Evolutionary conservation across 2,113 vertebrate species (phyloP).

Genomic region (Pipra filicauda): DNA sequence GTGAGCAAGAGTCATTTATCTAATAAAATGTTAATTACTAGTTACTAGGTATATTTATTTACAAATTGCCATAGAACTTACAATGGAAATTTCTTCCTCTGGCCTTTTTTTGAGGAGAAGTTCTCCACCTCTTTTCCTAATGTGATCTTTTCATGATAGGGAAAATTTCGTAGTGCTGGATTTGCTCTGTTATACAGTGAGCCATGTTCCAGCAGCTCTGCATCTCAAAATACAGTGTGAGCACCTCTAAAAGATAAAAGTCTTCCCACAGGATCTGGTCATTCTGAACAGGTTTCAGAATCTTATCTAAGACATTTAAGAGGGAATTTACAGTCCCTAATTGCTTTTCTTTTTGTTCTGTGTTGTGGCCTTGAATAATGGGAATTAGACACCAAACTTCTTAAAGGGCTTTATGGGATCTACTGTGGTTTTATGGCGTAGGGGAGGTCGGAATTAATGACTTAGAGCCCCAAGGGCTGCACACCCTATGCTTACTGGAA

Average conservation of each 20-base stretch:
- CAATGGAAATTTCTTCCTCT: constrained; percentile 42
- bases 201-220: background rate
- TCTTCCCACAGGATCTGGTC: background rate
- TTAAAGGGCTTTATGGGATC: background rate
- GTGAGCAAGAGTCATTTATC: constrained; percentile 67
- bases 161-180: background rate
- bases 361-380: background rate
- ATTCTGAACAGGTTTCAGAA: background rate
- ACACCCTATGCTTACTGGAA: background rate
- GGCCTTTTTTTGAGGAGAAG: background rate
- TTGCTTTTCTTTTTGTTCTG: background rate
- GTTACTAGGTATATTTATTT: constrained; percentile 72
- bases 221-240: background rate
- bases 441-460: background rate
- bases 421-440: background rate
- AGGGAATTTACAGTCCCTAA: background rate
- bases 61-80: constrained; percentile 53
- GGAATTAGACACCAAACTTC: background rate
- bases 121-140: constrained; percentile 6
- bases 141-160: background rate
- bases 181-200: background rate
- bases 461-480: background rate
- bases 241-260: background rate
- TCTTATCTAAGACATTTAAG: background rate
- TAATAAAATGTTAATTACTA: constrained; percentile 76